Evolutionary conservation across 2,888 invertebrate genomes (phyloP).

Genomic region (Apamea monoglypha): DNA sequence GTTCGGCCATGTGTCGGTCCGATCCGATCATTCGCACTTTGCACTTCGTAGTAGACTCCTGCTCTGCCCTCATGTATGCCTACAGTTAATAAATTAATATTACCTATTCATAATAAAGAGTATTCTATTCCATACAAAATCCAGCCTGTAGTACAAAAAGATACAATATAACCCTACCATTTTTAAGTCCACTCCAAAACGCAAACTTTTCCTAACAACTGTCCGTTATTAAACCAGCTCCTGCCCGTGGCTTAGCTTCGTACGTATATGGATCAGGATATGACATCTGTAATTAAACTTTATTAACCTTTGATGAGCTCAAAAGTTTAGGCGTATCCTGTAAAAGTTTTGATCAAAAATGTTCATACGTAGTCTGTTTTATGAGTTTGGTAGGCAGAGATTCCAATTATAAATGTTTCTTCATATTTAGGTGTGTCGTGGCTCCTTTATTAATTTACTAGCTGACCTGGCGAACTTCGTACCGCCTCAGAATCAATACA

Average conservation of each 20-base stretch:
- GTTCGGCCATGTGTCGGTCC: too few species aligned
- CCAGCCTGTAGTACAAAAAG: not conserved
- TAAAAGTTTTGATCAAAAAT: slow-evolving; percentile 37
- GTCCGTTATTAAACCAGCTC: slow-evolving; percentile 25
- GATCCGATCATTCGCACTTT: too few species aligned
- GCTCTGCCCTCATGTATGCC: too few species aligned
- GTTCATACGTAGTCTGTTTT: not conserved
- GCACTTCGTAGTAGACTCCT: too few species aligned
- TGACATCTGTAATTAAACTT: slow-evolving; percentile 57
- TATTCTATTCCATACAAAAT: not conserved
- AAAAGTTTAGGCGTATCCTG: slow-evolving; percentile 37
- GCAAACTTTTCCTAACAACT: not conserved
- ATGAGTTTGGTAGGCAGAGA: not conserved
- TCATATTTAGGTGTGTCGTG: not conserved
- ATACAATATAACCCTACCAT: not conserved
- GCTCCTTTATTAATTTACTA: not conserved
- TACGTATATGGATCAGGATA: slow-evolving; percentile 33
- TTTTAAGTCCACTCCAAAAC: not conserved
- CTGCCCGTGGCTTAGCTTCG: slow-evolving; percentile 9
- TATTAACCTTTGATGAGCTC: slow-evolving; percentile 41
- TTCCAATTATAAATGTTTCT: slow-evolving; percentile 27
- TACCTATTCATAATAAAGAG: not conserved
- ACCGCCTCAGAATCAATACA: too few species aligned
- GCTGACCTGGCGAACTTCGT: too few species aligned
- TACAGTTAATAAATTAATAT: too few species aligned